phyloP scores from a whole-genome alignment of 1,140 invertebrate species.

The Papilio polyxenes region DNA sequence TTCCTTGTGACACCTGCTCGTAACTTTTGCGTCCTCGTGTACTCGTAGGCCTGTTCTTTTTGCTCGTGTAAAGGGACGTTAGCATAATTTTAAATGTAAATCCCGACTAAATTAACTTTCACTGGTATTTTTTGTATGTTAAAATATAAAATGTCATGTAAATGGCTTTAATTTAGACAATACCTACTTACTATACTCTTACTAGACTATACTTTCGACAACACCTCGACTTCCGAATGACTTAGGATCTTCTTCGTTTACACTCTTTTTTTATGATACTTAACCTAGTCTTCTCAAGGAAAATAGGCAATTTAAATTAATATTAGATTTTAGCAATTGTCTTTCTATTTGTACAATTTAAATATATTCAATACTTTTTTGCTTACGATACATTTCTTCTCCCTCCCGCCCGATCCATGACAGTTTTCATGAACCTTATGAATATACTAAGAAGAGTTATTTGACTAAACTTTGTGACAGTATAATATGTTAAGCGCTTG shows the following conservation, averaged over 20 bases:
- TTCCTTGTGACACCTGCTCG: not conserved
- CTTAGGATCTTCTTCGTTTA: not conserved
- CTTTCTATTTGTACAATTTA: no score
- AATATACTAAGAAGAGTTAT: not conserved
- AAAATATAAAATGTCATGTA: not conserved
- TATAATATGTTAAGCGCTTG: not conserved
- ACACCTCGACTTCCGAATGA: not conserved
- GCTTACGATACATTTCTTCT: not conserved
- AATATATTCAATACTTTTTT: not conserved
- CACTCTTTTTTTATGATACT: not conserved
- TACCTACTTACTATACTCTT: no score
- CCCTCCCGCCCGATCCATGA: not conserved
- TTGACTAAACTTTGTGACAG: not conserved
- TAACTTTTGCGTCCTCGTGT: not conserved
- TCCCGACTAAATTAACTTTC: not conserved
- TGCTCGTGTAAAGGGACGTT: not conserved
- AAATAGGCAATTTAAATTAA: no score
- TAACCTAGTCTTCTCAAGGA: not conserved
- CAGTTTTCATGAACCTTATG: not conserved
- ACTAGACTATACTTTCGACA: not conserved
- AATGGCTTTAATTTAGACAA: not conserved
- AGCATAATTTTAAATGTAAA: conserved; percentile 13
- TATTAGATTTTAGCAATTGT: no score
- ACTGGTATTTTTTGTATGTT: not conserved
- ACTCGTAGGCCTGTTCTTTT: not conserved